Evolutionary conservation across 1,140 invertebrate genomes (phyloP), one percentile per base, ranked within the genome.

Genomic region (Aradophagus sp.): DNA sequence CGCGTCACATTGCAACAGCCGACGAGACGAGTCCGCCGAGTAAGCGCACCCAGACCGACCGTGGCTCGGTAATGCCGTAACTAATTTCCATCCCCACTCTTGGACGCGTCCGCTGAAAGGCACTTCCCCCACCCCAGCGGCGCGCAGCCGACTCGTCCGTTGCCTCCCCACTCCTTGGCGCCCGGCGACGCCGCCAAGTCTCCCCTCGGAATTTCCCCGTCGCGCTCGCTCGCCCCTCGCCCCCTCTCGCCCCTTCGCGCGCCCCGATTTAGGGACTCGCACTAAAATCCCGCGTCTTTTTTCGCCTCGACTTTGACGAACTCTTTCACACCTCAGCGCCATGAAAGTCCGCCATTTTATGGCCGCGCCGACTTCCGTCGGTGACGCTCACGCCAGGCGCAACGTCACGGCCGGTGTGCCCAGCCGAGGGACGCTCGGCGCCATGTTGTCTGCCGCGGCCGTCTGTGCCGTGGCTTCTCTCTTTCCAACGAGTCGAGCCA

Each of bases 11-110:
- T 82, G 80, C 83, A 84, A 58, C 76, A 66, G 73, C 77, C 74
- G 58, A 44, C 31, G 45, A 62, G 72, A 78, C 75, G 72, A 83
- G 82, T 80, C 79, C 76, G 77, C 1, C 47, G 36, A 52, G 39
- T 65, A 41, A 39, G 17, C 34, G 27, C 42, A 12, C 19, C 26
- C 59, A 52, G 26, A 32, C 78, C 78, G 26, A 32, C 78, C 78
- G 79, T 78, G 76, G 77, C 80, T 83, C 77, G 77, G 79, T 79
- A 82, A 83, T 84, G 81, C 82, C 78, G 80, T 83, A 84, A 83
- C 82, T 83, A 81, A 83, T 84, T 81, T 80, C 76, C 75, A 80
- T 80, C 81, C 84, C 80, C 76, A 74, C 56, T 67, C 69, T 61
- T 5, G 15, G 29, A 23, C n/a, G 29, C n/a, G 73, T 68, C 76